Percentiles rank a stretch among this genome's conserved stretches.
These are phyloP conservation scores for Acrocephalus arundinaceus DNA, from an alignment of 2,113 vertebrate genomes.

Conservation along the genomic window DNA sequence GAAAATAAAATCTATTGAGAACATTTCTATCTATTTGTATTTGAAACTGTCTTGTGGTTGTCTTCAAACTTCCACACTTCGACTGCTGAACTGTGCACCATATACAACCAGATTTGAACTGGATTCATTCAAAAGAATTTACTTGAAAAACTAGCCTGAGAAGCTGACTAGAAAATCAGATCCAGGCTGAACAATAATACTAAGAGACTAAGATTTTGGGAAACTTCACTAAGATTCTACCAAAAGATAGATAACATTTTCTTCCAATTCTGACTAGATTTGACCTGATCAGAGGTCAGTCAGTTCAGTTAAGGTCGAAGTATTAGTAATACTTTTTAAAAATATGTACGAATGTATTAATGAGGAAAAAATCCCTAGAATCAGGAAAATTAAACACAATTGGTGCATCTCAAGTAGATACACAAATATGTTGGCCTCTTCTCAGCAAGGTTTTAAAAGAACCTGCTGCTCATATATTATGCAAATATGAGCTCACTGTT, in stretches of 20 bases:
- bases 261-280: not conserved
- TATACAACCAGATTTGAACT: not conserved
- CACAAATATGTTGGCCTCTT: not conserved
- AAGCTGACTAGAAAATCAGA: not conserved
- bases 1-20: not conserved
- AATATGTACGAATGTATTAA: not conserved
- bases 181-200: not conserved
- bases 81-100: not conserved
- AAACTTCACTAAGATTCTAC: not conserved
- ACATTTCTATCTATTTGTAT: not conserved
- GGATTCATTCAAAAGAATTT: not conserved
- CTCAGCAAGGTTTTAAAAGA: constrained; percentile 6
- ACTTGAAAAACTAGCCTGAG: not conserved
- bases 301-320: not conserved
- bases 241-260: not conserved
- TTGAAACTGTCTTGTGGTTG: not conserved
- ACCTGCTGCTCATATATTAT: constrained; percentile 6
- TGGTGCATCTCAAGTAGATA: not conserved
- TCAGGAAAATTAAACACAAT: not conserved
- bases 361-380: not conserved
- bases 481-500: constrained; percentile 60
- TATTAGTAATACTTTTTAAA: not conserved
- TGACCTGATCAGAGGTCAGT: not conserved
- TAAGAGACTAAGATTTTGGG: not conserved
- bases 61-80: not conserved